Base-by-base conservation (phyloP, 2,888 invertebrate genomes). In the Spilosoma lubricipeda region DNA sequence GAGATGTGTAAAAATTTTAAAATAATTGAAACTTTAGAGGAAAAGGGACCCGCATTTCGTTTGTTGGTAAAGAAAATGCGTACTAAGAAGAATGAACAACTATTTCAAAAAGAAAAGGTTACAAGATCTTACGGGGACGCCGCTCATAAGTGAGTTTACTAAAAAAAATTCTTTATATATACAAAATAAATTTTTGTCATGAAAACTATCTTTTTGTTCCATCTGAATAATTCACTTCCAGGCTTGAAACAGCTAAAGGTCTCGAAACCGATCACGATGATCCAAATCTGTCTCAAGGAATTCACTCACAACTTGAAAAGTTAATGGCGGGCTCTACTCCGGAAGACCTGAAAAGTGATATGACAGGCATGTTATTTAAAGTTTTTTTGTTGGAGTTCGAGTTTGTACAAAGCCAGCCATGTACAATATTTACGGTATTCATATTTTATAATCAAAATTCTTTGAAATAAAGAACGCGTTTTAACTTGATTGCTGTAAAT, bases 11-110 rank as follows among this genome's bases (percentile, higher is more conserved):
- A 2, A 13, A 42, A 1, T 13, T 13, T 42, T 13, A 42, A 1
- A 48, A 27, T 48, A 45, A 59, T 59, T n/a, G 23, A 3, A 59
- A 33, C 18, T 33, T 2, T 83, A 94, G 94, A 93, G 89, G 89
- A 93, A 23, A 95, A 95, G 81, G 94, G 94, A 2, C 91, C 91
- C 20, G 92, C 92, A 9, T 94, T 93, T 77, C 86, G 85, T 75
- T 63, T 90, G 18, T 80, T 95, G 33, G 59, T 92, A 0, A 85
- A 89, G 71, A 75, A 87, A 39, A 89, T 95, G 92, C 89, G 86
- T 23, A 80, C 79, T 3, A 89, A 89, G 75, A 81, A 87, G 0
- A 86, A 85, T 7, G 90, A 89, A 30, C 76, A 76, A 65, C 83
- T 94, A 18, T 93, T 88, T 81, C 75, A 89, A 59, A 91, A 88